These are phyloP conservation scores for Tamandua tetradactyla DNA, from an alignment of 2,797 vertebrate genomes.

Conservation along the genomic window DNA sequence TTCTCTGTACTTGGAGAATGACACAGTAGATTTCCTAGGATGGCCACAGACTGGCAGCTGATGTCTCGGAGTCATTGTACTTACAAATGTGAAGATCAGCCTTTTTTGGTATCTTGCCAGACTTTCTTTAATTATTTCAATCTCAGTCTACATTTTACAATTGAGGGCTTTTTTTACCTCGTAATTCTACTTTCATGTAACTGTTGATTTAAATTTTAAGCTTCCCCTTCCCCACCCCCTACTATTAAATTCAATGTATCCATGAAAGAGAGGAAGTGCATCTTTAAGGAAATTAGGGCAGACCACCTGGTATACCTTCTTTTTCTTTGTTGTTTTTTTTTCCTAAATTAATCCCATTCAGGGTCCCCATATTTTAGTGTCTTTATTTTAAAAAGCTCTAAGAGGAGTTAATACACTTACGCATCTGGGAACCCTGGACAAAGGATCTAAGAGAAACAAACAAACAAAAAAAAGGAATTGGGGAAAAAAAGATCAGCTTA, in stretches of 20 bases:
- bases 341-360: too few species aligned
- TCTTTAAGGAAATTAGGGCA: neutral
- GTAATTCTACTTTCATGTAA: neutral
- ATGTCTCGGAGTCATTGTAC: neutral
- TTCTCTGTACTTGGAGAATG: neutral
- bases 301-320: neutral
- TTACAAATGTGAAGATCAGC: neutral
- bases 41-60: neutral
- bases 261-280: neutral
- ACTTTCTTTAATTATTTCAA: neutral
- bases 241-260: neutral
- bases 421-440: neutral
- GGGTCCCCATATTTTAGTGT: neutral
- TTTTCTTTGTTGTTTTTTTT: neutral
- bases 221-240: too few species aligned
- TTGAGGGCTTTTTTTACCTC: too few species aligned
- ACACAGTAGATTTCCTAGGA: neutral
- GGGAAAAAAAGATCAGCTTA: neutral
- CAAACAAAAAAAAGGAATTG: too few species aligned
- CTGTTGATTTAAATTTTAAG: neutral
- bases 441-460: too few species aligned
- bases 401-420: constrained; percentile 6
- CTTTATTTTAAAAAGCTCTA: neutral
- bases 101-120: fast-evolving
- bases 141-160: neutral